These are phyloP conservation scores for Pao palembangensis DNA, from an alignment of 2,113 vertebrate genomes.

Conservation along the genomic window DNA sequence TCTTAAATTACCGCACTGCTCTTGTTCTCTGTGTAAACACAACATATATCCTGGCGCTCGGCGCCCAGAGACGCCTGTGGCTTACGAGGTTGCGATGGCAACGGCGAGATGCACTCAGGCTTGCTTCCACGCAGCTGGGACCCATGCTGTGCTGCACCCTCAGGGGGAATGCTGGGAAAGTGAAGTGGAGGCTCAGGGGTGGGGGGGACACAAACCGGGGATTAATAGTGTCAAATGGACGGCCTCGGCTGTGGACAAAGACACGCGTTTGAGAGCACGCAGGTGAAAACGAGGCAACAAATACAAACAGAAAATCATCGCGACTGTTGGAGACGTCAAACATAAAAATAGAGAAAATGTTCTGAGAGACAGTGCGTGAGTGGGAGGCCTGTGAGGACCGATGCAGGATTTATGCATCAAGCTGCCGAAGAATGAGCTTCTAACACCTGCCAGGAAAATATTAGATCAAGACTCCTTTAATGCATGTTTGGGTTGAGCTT, in stretches of 20 bases:
- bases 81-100: conserved; percentile 55
- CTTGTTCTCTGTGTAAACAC: conserved; percentile 39
- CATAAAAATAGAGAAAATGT: neutral
- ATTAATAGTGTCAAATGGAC: conserved; percentile 34
- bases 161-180: conserved; percentile 43
- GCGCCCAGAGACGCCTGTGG: conserved; percentile 36
- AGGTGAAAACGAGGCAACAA: neutral
- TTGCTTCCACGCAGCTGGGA: conserved; percentile 57
- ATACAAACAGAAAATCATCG: neutral
- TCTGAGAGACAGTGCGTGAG: neutral
- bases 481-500: conserved; percentile 21
- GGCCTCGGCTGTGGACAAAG: neutral
- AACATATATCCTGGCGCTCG: conserved; percentile 37
- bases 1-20: conserved; percentile 44
- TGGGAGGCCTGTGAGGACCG: neutral
- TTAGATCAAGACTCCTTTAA: conserved; percentile 24
- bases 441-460: conserved; percentile 42
- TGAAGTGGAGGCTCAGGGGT: conserved; percentile 26
- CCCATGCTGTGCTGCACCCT: conserved; percentile 40
- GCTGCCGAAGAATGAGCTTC: conserved; percentile 28
- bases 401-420: conserved; percentile 12
- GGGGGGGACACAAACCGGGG: neutral
- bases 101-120: conserved; percentile 51
- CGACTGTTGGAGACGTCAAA: conserved; percentile 1
- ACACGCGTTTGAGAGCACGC: conserved; percentile 1